Conservation (phyloP, 2,888 invertebrate genomes). For the Muscina levida region DNA sequence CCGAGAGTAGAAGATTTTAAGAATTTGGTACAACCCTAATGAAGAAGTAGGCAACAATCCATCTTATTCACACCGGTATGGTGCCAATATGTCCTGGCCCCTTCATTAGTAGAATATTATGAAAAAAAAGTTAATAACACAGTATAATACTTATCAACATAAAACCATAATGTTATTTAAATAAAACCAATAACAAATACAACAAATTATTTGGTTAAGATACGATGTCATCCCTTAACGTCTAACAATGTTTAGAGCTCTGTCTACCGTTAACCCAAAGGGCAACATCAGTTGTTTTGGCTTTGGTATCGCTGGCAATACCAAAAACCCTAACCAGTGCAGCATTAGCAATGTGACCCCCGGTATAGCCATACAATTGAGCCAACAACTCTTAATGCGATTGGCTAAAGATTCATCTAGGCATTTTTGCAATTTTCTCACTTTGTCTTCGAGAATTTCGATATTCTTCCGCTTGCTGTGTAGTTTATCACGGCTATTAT, state of each 20-base stretch:
- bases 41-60: too few relatives aligned
- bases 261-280: slow-evolving; percentile 66
- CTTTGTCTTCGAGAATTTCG: slow-evolving; percentile 66
- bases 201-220: neutral
- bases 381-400: slow-evolving; percentile 72
- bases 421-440: slow-evolving; percentile 67
- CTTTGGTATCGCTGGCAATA: slow-evolving; percentile 74
- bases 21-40: too few relatives aligned
- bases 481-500: slow-evolving; percentile 62
- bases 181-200: neutral
- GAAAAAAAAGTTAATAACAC: too few relatives aligned
- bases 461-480: slow-evolving; percentile 67
- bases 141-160: too few relatives aligned
- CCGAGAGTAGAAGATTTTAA: too few relatives aligned
- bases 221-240: slow-evolving; percentile 39
- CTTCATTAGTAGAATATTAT: too few relatives aligned
- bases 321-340: slow-evolving; percentile 73
- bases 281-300: slow-evolving; percentile 64
- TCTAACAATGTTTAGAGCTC: slow-evolving; percentile 65
- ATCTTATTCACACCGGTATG: too few relatives aligned
- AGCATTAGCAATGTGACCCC: slow-evolving; percentile 71
- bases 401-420: slow-evolving; percentile 72
- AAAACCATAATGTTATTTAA: too few relatives aligned
- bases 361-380: slow-evolving; percentile 69
- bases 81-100: too few relatives aligned